Conservation (phyloP, 2,113 vertebrate species). For the Megalops atlanticus region DNA sequence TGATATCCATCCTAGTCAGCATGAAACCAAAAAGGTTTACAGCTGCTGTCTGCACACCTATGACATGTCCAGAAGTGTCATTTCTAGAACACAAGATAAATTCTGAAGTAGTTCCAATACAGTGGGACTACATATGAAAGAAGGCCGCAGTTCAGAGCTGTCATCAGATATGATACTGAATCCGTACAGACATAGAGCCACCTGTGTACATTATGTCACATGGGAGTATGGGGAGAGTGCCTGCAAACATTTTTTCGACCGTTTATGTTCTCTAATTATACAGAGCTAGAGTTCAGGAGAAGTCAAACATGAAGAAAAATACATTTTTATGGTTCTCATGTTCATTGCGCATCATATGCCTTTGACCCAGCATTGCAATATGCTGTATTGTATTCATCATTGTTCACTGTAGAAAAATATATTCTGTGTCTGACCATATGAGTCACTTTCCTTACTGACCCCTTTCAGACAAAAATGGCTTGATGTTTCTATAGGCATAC, state of each 20-base stretch:
- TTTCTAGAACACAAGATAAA: too few relatives aligned
- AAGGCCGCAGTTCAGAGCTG: too few relatives aligned
- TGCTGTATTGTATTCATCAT: conserved; percentile 21
- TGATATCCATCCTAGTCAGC: not conserved
- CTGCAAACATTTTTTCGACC: too few relatives aligned
- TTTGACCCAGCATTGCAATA: not conserved
- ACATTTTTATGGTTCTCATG: conserved; percentile 9
- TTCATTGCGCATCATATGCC: not conserved
- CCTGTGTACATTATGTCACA: too few relatives aligned
- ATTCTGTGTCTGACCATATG: not conserved
- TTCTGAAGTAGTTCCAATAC: too few relatives aligned
- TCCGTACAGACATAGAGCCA: not conserved
- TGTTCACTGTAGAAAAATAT: conserved; percentile 30
- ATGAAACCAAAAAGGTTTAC: not conserved
- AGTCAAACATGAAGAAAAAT: too few relatives aligned
- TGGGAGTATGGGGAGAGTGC: too few relatives aligned
- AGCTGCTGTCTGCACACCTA: not conserved
- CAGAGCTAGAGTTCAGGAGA: too few relatives aligned
- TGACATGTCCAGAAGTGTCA: too few relatives aligned
- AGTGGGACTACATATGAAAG: too few relatives aligned
- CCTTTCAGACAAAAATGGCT: conserved; percentile 28
- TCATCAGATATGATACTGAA: too few relatives aligned
- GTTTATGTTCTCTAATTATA: too few relatives aligned
- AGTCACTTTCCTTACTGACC: not conserved
- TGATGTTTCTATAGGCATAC: conserved; percentile 28